Base-by-base conservation (phyloP, 2,797 vertebrate species). In the Phylloscopus collybita region DNA sequence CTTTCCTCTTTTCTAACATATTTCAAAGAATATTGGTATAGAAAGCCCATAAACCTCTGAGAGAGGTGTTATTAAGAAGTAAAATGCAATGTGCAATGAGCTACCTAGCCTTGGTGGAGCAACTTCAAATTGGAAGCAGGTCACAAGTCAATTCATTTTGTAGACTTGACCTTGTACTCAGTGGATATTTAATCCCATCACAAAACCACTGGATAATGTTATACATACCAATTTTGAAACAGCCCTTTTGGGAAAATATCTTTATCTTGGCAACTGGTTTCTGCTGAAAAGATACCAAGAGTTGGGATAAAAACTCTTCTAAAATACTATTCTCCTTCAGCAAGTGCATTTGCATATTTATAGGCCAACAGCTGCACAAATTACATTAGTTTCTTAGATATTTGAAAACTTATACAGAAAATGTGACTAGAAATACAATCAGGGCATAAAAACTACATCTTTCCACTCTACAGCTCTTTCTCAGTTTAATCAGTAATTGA, bases 151-250 rank as follows among this genome's bases (percentile, higher is more conserved):
- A 82, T 56, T 56, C 27, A 56, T 64, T 96, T 90, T 93, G 67
- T 79, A 74, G 88, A 56, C 88, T 96, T 92, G 88, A 94, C 95
- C 92, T 96, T 94, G 94, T 85, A 88, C 95, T 94, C 86, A 95
- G 75, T 97, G 80, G 70, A 74, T 94, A 45, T 94, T 97, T 96
- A 96, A 97, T 94, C 88, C 90, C 89, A 80, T 93, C 86, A 90
- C 91, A 96, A 97, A 97, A 97, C 97, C 98, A 93, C 97, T 92
- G 54, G 51, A 70, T 95, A 88, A 87, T 93, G 95, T 94, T 86
- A 95, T 86, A 85, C 85, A 94, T 83, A 92, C 57, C 90, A 90
- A 42, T 97, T 96, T 98, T 96, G 95, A 96, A 97, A 97, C 59
- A 59, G 53, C 54, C 80, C 94, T 95, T 79, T 72, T 87, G 97